Conservation (phyloP, 2,888 invertebrate genomes). For the Caenorhabditis imperialis region DNA sequence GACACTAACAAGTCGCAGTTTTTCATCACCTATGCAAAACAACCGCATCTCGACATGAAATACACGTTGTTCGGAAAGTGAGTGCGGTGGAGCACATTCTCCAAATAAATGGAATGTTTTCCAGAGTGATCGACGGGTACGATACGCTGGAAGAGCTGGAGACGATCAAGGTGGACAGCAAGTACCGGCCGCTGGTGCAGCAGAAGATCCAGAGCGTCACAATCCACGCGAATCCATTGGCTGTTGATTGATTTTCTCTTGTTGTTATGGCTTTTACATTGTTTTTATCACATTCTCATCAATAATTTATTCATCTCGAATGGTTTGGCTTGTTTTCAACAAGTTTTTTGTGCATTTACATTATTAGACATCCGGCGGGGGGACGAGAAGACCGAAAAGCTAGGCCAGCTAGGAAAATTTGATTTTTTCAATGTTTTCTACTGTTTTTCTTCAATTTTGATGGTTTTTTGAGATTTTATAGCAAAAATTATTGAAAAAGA, state of each 20-base stretch:
- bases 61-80: slow-evolving; percentile 97
- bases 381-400: no score
- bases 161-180: slow-evolving; percentile 93
- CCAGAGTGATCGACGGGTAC: slow-evolving; percentile 95
- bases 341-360: no score
- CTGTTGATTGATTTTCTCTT: slow-evolving; percentile 80
- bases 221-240: slow-evolving; percentile 98
- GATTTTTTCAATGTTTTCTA: no score
- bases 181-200: slow-evolving; percentile 90
- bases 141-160: slow-evolving; percentile 96
- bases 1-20: slow-evolving; percentile 96
- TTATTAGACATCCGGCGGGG: no score
- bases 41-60: slow-evolving; percentile 95
- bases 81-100: slow-evolving; percentile 33
- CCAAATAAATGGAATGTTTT: slow-evolving; percentile 76
- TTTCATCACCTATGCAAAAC: slow-evolving; percentile 93
- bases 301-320: slow-evolving; percentile 12
- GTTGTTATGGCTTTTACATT: no score
- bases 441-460: no score
- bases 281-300: slow-evolving; percentile 2
- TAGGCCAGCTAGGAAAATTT: no score
- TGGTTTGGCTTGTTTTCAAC: no score
- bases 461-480: no score
- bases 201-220: slow-evolving; percentile 90
- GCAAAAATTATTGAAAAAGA: no score